These are phyloP conservation scores for Spongilla lacustris DNA, from an alignment of 37 sponge, comb jelly and placozoan species.

Conservation along the genomic window DNA sequence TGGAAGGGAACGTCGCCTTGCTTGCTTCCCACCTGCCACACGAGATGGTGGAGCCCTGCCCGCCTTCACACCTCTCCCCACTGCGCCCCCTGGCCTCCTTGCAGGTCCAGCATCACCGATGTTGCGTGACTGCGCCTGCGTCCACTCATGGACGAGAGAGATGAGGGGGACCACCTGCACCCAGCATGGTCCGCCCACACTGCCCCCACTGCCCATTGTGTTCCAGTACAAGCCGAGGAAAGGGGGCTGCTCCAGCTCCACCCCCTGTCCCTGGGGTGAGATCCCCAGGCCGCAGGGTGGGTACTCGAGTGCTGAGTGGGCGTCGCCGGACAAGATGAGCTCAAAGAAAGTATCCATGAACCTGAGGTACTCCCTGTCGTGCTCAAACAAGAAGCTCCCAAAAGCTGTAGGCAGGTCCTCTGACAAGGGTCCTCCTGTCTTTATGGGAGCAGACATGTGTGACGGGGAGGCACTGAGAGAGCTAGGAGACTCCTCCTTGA, in stretches of 20 bases:
- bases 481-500: not conserved
- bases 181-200: not conserved
- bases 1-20: not conserved
- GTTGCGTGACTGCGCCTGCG: not conserved
- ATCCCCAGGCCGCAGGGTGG: not conserved
- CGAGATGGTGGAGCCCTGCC: not conserved
- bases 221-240: constrained; percentile 3
- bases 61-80: not conserved
- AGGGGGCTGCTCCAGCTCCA: not conserved
- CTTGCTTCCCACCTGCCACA: not conserved
- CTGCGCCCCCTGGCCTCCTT: not conserved
- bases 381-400: constrained; percentile 45
- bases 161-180: constrained; percentile 14
- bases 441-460: not conserved
- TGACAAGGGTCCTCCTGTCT: not conserved
- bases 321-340: constrained; percentile 4
- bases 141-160: constrained; percentile 10
- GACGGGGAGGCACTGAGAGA: not conserved
- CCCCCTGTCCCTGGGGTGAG: not conserved
- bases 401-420: not conserved
- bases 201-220: not conserved
- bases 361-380: constrained; percentile 25
- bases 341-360: constrained; percentile 47
- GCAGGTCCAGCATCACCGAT: not conserved
- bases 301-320: not conserved